Evolutionary conservation across 2,113 vertebrate species (phyloP).

Genomic region (Erinaceus europaeus): DNA sequence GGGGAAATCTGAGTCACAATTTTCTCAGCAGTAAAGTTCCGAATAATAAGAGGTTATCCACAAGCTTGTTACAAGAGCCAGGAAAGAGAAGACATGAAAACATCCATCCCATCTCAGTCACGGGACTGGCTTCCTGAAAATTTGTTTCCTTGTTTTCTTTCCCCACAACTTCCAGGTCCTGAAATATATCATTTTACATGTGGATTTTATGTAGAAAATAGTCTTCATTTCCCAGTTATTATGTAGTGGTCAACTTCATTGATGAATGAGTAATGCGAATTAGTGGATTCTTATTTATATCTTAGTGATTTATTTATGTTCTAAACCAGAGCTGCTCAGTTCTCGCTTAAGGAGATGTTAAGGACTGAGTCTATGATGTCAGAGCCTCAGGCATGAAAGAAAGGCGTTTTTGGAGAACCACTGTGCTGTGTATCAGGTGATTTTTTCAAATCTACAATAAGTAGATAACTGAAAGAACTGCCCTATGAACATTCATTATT

Average conservation of each 20-base stretch:
- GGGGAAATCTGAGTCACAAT: neutral
- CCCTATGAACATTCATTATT: neutral
- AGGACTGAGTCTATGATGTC: no score
- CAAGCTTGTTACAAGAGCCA: neutral
- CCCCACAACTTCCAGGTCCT: neutral
- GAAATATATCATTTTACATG: neutral
- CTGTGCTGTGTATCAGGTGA: no score
- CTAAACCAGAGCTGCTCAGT: no score
- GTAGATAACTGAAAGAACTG: neutral
- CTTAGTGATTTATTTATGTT: no score
- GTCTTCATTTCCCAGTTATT: neutral
- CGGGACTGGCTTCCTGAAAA: no score
- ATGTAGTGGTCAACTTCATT: neutral
- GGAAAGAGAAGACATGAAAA: neutral
- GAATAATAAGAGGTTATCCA: neutral
- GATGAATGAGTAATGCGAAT: neutral
- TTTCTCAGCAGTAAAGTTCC: slow-evolving; percentile 39
- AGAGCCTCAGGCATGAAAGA: no score
- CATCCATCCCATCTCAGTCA: neutral
- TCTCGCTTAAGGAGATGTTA: no score
- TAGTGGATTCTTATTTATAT: neutral
- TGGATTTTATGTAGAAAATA: neutral
- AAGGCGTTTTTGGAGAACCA: no score
- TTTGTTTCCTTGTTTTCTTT: slow-evolving; percentile 1
- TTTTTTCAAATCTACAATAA: neutral